Evolutionary conservation across 2,113 vertebrate species (phyloP), one percentile per base, ranked within the genome.

Genomic region (Anolis sagrei): DNA sequence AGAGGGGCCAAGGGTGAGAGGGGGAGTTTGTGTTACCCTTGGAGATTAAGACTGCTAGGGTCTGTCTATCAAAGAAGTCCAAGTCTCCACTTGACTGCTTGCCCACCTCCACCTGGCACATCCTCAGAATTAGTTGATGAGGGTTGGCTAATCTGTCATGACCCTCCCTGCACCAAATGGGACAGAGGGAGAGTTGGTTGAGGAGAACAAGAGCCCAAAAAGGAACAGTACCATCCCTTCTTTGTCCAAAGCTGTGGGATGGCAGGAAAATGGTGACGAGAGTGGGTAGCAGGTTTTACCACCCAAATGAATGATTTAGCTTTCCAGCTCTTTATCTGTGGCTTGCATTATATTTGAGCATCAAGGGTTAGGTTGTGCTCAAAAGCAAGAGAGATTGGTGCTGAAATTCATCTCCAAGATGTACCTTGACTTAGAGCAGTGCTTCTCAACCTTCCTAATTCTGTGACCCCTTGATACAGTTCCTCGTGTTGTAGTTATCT

Each of bases 1-100:
- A 95, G 98, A 92, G 98, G 98, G 69, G 98, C 98, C 91, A 98
- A 98, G 97, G 98, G 98, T 98, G 95, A 97, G 96, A 73, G 78
- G 69, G 68, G 70, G 89, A 80, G 76, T 36, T 66, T 76, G 23
- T 11, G 34, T 69, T 73, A 21, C 44, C 58, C 27, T 9, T 48
- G 34, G 72, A 23, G 34, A 36, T 25, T 29, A 61, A 27, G n/a
- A 48, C 61, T 44, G 1, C 62, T 68, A 29, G 54, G 68, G 39
- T 16, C 70, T 75, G 36, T 7, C 25, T 48, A n/a, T 73, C 5
- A 79, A 72, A 64, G 64, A 62, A 78, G 76, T 64, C 76, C 11
- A 54, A 21, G 69, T 64, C 54, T 73, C 5, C 77, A 29, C 54
- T 58, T 34, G 36, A 14, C 44, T 5, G 7, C 34, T 68, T 2